Base-by-base conservation (phyloP, 2,797 vertebrate species). In the Oryzias sinensis region DNA sequence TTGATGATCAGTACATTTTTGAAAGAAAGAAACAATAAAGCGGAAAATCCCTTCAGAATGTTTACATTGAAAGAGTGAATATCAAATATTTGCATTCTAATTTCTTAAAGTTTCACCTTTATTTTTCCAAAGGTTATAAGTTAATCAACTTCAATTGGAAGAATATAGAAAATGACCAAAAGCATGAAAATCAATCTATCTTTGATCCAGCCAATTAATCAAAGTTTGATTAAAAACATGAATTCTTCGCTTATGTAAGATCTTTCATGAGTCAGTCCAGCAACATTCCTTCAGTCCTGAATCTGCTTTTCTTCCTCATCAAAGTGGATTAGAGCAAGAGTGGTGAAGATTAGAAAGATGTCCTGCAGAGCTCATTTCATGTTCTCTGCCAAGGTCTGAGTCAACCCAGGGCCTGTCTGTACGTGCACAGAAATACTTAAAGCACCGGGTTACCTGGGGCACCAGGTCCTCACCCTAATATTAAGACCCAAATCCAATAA, bases 241-340 rank as follows among this genome's bases (percentile, higher is more conserved):
- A 44, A 1, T n/a, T 41, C 5, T 20, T 42, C 14, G 40, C 14
- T 29, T 52, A 24, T 49, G 37, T 52, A 2, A 41, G 11, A 68
- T 41, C 49, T 64, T 71, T 75, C 62, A 56, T 62, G 53, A 59
- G 58, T 14, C 42, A 7, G 51, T 59, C 43, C 63, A 75, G 82
- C 62, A 56, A 33, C 51, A 43, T 72, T 53, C 64, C 63, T 59
- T 13, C 25, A 56, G 62, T 8, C 4, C 53, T 65, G 79, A 86
- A 87, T 81, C 77, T 80, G 85, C 77, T 79, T 79, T 75, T 51
- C 74, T 65, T 14, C 13, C 74, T 74, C 66, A 76, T 85, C 66
- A 84, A 81, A 74, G 58, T 76, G 84, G 84, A 88, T 87, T 88
- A 83, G 81, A 71, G 49, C 68, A 62, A 75, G 47, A 76, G 62